These are phyloP conservation scores for Stomatorhinus ivindoensis DNA, from an alignment of 2,113 vertebrate genomes.

Conservation along the genomic window DNA sequence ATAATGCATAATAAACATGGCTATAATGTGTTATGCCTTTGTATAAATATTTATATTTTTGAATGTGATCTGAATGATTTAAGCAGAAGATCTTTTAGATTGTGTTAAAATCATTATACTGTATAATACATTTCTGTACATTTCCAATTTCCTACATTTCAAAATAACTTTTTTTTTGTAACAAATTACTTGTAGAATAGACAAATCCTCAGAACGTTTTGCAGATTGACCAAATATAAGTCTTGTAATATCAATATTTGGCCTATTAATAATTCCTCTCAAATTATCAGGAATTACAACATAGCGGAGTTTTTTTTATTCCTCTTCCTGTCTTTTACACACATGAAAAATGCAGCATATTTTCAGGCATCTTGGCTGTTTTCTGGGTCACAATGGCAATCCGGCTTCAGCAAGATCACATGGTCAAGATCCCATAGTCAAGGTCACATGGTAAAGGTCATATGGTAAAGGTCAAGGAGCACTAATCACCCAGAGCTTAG, in stretches of 20 bases:
- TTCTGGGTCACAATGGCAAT: conserved; percentile 59
- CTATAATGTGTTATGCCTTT: too few relatives aligned
- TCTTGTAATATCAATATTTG: neutral
- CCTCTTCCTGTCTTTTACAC: conserved; percentile 42
- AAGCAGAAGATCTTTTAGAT: neutral
- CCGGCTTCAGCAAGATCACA: conserved; percentile 57
- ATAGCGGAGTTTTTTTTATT: conserved; percentile 46
- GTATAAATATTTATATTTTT: too few relatives aligned
- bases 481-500: conserved; percentile 55
- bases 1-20: too few relatives aligned
- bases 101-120: neutral
- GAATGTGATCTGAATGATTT: neutral
- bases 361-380: conserved; percentile 54
- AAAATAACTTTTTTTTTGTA: neutral
- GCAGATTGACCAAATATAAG: neutral
- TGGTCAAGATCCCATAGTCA: conserved; percentile 60
- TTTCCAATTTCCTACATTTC: neutral
- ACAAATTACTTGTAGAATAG: neutral
- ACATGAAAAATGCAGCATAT: conserved; percentile 53
- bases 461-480: conserved; percentile 50
- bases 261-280: conserved; percentile 39
- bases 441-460: conserved; percentile 53
- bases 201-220: neutral
- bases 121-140: neutral
- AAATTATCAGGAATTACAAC: conserved; percentile 40